Evolutionary conservation across 1,140 invertebrate species (phyloP), one percentile per base, ranked within the genome.

Genomic region (Alviniconcha marisindica): DNA sequence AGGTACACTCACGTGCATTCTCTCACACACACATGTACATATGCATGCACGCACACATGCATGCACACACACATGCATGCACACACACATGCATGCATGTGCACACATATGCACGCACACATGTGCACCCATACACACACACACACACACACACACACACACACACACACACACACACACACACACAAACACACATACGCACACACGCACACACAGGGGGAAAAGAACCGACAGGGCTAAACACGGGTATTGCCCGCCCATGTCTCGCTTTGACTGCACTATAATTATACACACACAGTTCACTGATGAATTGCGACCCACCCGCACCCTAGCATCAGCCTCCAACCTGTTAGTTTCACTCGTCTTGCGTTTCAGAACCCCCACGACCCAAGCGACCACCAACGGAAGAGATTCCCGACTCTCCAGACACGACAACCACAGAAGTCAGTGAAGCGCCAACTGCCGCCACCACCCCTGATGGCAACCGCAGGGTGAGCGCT

Each of bases 381-480:
- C 66, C 76, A 18, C 82, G 77, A 33, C 28, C 81, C 4, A 54
- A 74, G 18, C 77, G 89, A 44, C 66, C 79, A 7, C 88, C 89
- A 7, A 90, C 89, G 18, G 90, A 91, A 28, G 83, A 86, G 40
- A 88, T 91, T 15, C 90, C 89, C 2, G 86, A 91, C 85, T 89
- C 91, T 14, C 85, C 87, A 1, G 89, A 90, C 66, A 89, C 89
- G 5, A 60, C 48, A 15, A 60, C 84, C 5, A 31, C 38, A n/a
- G 33, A 40, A 31, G n/a, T 33, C 3, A 40, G 14, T n/a, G n/a
- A 44, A 10, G 12, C 42, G 84, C 15, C 86, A 87, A 0, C 5
- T 44, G 38, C 38, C 21, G 56, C 36, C 48, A 1, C 31, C 56
- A 40, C 36, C 56, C 1, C 36, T 44, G 54, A 40, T n/a, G n/a